Percentiles rank a stretch among this genome's conserved stretches.
Evolutionary conservation across 2,113 vertebrate species (phyloP).

Genomic region (Benthochromis sp.): DNA sequence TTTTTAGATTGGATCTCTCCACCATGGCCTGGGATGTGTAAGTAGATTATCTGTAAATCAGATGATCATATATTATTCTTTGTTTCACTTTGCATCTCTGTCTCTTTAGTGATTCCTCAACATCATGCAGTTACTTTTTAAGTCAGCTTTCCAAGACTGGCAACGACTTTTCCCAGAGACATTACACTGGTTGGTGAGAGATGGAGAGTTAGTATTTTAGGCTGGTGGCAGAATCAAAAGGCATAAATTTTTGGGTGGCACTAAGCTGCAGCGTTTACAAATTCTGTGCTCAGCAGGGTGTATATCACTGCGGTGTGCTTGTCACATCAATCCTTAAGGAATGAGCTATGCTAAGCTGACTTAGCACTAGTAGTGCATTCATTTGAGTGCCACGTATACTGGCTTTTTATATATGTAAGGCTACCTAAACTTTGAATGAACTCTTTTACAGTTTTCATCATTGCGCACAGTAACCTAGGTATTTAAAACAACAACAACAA

Average conservation of each 20-base stretch:
- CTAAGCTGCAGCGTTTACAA: neutral
- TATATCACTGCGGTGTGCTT: neutral
- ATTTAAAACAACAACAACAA: neutral
- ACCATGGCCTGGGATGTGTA: constrained; percentile 97
- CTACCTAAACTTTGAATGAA: too few species aligned
- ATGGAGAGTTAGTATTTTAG: neutral
- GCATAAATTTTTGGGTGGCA: neutral
- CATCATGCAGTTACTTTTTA: neutral
- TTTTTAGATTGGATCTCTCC: constrained; percentile 90
- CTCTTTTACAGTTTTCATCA: neutral
- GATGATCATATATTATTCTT: neutral
- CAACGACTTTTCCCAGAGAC: neutral
- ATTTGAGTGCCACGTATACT: neutral
- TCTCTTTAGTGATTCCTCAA: neutral
- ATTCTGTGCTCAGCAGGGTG: neutral
- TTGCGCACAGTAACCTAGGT: neutral
- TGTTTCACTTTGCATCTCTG: neutral
- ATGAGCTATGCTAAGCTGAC: neutral
- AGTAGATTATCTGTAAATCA: constrained; percentile 64
- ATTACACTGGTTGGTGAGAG: neutral
- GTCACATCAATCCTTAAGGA: neutral
- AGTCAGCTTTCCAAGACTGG: neutral
- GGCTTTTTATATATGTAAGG: neutral
- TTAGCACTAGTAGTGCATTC: neutral
- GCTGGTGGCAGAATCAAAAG: neutral